Base-by-base conservation (phyloP, 37 sponge, comb jelly and placozoan species). In the Tethya wilhelma region DNA sequence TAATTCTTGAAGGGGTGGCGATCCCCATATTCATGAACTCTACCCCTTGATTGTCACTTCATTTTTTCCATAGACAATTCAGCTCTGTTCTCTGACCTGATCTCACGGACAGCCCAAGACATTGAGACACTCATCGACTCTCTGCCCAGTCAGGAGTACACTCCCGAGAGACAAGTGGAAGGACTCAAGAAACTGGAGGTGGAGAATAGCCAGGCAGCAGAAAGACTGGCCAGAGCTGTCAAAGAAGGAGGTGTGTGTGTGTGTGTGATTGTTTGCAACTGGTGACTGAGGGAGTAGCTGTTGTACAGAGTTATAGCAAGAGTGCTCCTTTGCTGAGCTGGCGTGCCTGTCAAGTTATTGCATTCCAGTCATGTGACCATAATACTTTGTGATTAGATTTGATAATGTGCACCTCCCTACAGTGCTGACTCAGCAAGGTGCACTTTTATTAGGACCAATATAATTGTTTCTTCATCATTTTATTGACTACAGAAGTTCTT, bases 121-220 rank as follows among this genome's bases (percentile, higher is more conserved):
- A 89, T 95, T 37, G 94, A 95, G 59, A 64, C 69, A 34, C 84
- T 95, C 6, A 95, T 95, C 22, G 87, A 91, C 39, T 92, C 96
- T 22, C 75, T 95, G 3, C 96, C 96, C 22, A 89, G 71, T 37
- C 84, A 82, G 23, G 84, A 82, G 3, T 82, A 78, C 80, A 86
- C 94, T 14, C 85, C 69, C 41, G 87, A 89, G 60, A 78, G 63
- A 29, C 96, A 95, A 74, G 87, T 73, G 23, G 74, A 79, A 23
- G 59, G 69, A 37, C 73, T 80, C 2, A 39, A 64, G 33, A 83
- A 71, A 64, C 79, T 89, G 56, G 79, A 89, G 55, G 66, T 29
- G 25, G 89, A 89, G 66, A 89, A 89, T 40, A 39, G 63, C 20
- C 73, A 60, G 32, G 44, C 65, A 65, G 79, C 74, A 55, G 79